phyloP scores from a whole-genome alignment of 2,888 invertebrate species.

The Dynastes grantii region DNA sequence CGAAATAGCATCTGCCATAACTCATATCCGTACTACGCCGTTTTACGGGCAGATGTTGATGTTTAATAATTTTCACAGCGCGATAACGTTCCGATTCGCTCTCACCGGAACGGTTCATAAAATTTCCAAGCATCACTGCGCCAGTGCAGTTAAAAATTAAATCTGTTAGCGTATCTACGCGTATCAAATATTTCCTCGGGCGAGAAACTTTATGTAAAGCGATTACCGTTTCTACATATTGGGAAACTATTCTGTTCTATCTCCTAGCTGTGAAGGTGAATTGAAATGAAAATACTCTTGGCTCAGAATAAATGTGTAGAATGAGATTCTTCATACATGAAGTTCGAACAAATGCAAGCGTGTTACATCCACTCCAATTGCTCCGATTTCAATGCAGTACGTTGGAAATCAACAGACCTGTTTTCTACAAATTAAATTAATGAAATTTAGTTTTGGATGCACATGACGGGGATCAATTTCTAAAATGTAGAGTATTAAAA shows the following conservation, averaged over 20 bases:
- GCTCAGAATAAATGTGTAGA: background rate
- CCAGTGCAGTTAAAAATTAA: slow-evolving; percentile 8
- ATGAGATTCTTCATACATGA: background rate
- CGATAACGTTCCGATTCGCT: slow-evolving; percentile 12
- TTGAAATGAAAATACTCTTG: background rate
- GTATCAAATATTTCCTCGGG: background rate
- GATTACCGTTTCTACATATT: background rate
- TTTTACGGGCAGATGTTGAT: background rate
- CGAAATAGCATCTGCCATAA: background rate
- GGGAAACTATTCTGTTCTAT: background rate
- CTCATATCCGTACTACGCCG: background rate
- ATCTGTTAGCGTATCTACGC: background rate
- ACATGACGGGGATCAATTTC: too few relatives aligned
- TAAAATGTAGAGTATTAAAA: too few relatives aligned
- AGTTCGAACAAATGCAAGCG: background rate
- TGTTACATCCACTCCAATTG: background rate
- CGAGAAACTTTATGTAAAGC: background rate
- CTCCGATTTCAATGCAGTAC: background rate
- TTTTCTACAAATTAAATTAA: too few relatives aligned
- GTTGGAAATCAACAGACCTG: background rate
- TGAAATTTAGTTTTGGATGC: too few relatives aligned
- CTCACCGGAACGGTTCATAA: slow-evolving; percentile 2
- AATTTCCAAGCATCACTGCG: background rate
- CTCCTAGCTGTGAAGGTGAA: background rate
- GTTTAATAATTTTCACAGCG: slow-evolving; percentile 25